Base-by-base conservation (phyloP, 2,888 invertebrate species). In the Oscheius myriophilus region DNA sequence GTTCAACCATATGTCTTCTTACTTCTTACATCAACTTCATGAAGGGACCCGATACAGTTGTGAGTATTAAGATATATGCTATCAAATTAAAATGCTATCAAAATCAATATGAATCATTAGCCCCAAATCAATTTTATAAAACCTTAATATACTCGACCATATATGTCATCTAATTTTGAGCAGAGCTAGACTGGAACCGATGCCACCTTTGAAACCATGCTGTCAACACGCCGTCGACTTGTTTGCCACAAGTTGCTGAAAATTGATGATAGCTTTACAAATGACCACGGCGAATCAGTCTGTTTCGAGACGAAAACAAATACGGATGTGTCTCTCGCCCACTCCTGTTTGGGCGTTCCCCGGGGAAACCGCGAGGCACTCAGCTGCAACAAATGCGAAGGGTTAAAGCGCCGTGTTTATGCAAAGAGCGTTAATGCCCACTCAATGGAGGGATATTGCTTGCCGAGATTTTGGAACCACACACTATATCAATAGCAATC, bases 1-100 rank as follows among this genome's bases (percentile, higher is more conserved):
- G 78, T 65, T 64, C 72, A 14, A 72, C 75, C 12, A 73, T 78
- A 23, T 78, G 78, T 54, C 57, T 78, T 21, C 64, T 78, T 11
- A 71, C 78, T 42, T 65, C 75, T 16, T 73, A 75, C 7, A 71
- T 78, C 12, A 70, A 71, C n/a, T 78, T 78, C 45, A 42, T 71
- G 9, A 67, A 69, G 33, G 45, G 69, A 4, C 59, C 73, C 0
- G 55, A 67, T 9, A 72, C 72, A 21, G 41, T 45, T 52, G 72
- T 72, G 23, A 66, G 72, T 67, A n/a, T 41, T 41, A 43, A 43
- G 16, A 16, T 21, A 59, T 21, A 52, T 46, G 4, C 46, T 14
- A 43, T 43, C 14, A 43, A 43, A 11, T 14, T 12, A 11, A n/a
- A 23, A 26, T 11, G 43, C 14, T 43, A 12, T 43, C 14, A n/a